Evolutionary conservation across 2,113 vertebrate species (phyloP), one percentile per base, ranked within the genome.

Genomic region (Galbula dea): DNA sequence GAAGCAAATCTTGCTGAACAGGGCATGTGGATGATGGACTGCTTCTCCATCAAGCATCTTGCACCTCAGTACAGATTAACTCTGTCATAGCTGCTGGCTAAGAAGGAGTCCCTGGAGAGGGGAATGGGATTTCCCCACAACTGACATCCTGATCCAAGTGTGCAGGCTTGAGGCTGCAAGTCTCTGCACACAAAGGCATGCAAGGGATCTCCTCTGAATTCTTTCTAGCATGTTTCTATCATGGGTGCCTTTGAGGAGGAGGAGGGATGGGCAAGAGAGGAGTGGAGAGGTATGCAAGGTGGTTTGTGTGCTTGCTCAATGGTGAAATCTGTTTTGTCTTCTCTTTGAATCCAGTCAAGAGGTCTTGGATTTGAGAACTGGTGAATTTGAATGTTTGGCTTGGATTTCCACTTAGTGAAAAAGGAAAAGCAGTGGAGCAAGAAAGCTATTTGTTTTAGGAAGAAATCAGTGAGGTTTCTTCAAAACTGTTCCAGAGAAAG

Each of bases 401-500:
- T 78, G 34, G 10, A 11, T 74, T 82, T 74, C 37, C 15, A 15
- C 43, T 52, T 52, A 5, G 23, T 59, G 45, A 49, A 66, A 90
- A 74, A 65, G 20, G 37, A 79, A 61, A 54, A 46, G 4, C 22
- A 13, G 15, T 17, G 24, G 45, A 39, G 39, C 18, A 30, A 61
- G 24, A 14, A 76, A 85, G 15, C 2, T 4, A 0, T 45, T 79
- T 0, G 11, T 26, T 80, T 46, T 11, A 27, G 24, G n/a, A n/a
- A 48, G 14, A 72, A n/a, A 17, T 46, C 15, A 15, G 2, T 11
- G n/a, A 32, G 11, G 3, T 15, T 81, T 32, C 55, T 52, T 91
- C 12, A 73, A 29, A 65, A 74, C 9, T 11, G 18, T 30, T 58
- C 11, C 23, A 19, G 59, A 67, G 27, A 37, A 41, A n/a, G n/a